Evolutionary conservation across 2,888 invertebrate species (phyloP).

Genomic region (Didymodactylos carnosus): DNA sequence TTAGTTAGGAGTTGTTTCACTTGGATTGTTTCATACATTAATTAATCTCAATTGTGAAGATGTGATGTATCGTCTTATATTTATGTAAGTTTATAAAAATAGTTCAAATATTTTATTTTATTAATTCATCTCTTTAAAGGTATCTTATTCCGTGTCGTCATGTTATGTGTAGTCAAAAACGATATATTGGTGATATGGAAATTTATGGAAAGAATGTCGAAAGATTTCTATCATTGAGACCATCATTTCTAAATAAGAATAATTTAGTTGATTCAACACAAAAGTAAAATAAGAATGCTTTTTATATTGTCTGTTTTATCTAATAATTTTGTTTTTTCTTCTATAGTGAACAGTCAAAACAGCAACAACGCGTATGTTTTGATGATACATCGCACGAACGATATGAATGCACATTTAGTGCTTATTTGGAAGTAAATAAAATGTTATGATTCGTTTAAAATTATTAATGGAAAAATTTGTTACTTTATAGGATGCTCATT

Average conservation of each 20-base stretch:
- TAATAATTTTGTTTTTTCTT: background rate
- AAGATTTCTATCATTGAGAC: constrained; percentile 48
- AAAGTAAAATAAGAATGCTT: background rate
- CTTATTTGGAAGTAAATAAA: background rate
- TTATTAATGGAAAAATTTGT: background rate
- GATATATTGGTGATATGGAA: constrained; percentile 50
- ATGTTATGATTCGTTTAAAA: background rate
- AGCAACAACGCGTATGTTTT: background rate
- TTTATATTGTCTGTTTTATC: background rate
- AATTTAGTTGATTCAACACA: background rate
- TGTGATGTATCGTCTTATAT: constrained; percentile 69
- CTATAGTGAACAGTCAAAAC: background rate
- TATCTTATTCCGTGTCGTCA: constrained; percentile 61
- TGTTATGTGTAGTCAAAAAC: constrained; percentile 57
- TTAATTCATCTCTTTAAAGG: constrained; percentile 34
- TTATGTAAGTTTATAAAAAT: constrained; percentile 36
- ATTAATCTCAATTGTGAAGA: constrained; percentile 83
- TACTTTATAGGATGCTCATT: background rate
- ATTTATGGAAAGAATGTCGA: constrained; percentile 53
- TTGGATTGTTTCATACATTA: constrained; percentile 46
- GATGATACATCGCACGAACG: background rate
- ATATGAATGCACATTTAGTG: background rate
- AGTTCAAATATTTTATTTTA: background rate
- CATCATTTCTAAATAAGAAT: background rate
- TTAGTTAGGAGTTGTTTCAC: constrained; percentile 5